Evolutionary conservation across 2,797 vertebrate genomes (phyloP).

Genomic region (Furcifer pardalis): DNA sequence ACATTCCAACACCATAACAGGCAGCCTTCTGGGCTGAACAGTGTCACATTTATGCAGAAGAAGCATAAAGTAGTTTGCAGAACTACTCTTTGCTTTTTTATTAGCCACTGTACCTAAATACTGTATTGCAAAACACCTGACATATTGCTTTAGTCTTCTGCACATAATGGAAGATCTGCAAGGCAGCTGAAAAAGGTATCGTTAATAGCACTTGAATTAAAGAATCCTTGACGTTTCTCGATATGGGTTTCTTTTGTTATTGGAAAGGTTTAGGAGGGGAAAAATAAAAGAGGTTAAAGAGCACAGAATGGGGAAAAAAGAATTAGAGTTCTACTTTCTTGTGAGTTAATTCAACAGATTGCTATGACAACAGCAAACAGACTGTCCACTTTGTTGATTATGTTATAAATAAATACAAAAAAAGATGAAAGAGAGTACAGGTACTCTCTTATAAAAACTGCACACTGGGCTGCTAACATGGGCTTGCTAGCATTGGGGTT

Average conservation of each 20-base stretch:
- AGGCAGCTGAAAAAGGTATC: constrained; percentile 55
- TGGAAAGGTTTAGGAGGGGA: constrained; percentile 43
- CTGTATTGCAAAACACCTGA: constrained; percentile 14
- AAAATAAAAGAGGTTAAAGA: constrained; percentile 69
- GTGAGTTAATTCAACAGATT: constrained; percentile 65
- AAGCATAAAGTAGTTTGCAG: neutral
- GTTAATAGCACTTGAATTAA: constrained; percentile 45
- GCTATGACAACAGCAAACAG: constrained; percentile 73
- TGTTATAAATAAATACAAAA: constrained; percentile 70
- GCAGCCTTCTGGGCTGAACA: no score
- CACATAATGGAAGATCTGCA: constrained; percentile 32
- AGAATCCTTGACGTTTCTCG: constrained; percentile 62
- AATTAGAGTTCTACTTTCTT: constrained; percentile 49
- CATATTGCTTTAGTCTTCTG: constrained; percentile 48
- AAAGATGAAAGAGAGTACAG: neutral
- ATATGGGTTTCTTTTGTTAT: constrained; percentile 40
- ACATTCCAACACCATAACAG: no score
- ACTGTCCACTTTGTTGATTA: constrained; percentile 55
- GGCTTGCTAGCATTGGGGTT: no score
- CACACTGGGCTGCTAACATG: no score
- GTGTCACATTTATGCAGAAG: neutral
- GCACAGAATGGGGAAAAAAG: constrained; percentile 57
- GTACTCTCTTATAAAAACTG: no score
- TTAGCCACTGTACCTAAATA: neutral
- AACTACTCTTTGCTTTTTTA: neutral